Evolutionary conservation across 2,113 vertebrate genomes (phyloP), one percentile per base, ranked within the genome.

Genomic region (Tetrao urogallus): DNA sequence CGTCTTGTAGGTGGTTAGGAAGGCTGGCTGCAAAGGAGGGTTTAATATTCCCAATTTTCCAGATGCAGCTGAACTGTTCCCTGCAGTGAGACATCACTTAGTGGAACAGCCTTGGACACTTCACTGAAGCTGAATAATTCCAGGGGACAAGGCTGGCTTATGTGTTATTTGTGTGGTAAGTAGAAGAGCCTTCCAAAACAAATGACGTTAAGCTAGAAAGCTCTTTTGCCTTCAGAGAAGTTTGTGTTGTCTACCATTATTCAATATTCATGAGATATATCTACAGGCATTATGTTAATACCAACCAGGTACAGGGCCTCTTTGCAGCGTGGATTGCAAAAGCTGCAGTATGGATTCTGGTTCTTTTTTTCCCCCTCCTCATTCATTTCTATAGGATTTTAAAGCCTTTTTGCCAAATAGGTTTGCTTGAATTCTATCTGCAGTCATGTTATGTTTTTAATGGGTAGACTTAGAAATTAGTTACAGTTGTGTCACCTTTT

Each of bases 41-140:
- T 8, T n/a, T 40, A 4, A 30, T 61, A 24, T 13, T 18, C 45
- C 36, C 1, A 0, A 13, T n/a, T 25, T 50, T 74, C 14, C 25
- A 30, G 28, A 28, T 19, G 42, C 8, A 9, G 32, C 48, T 32
- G 43, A 22, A 4, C 8, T 0, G 16, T 43, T 32, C 34, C 6
- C 24, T 56, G 86, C 75, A 71, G 56, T 3, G 5, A 73, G 17
- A n/a, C 38, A 27, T 13, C 2, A 2, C 22, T 8, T 56, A 28
- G 42, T 40, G 8, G 45, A 18, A 1, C n/a, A 10, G 63, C 63
- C 43, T 67, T 71, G 67, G 70, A 42, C 10, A 0, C 71, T 34
- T 30, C 1, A 9, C 4, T 0, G 71, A 20, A 54, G 40, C 56
- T 14, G 36, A 3, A 20, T 2, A 24, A 56, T 15, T 36, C 64